phyloP scores from a whole-genome alignment of 2,888 invertebrate species.

The Griposia aprilina region DNA sequence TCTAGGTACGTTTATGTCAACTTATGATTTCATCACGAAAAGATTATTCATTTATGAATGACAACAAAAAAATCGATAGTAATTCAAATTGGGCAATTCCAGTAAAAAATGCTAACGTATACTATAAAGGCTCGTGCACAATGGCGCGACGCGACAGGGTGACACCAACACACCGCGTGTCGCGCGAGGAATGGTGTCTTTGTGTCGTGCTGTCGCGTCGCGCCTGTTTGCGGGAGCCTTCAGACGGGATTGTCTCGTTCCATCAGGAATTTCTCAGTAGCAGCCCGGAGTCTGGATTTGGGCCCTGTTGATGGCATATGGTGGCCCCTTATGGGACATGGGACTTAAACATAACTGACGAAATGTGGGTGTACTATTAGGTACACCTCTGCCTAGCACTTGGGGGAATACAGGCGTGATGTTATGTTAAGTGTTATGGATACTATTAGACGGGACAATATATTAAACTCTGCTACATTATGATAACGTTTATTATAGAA shows the following conservation, averaged over 20 bases:
- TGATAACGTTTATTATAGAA: background rate
- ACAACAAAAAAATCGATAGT: background rate
- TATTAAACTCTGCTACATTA: background rate
- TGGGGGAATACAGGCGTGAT: too few species aligned
- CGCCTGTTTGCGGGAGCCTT: too few species aligned
- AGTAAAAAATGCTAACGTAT: background rate
- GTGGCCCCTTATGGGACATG: background rate
- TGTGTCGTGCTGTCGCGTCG: too few species aligned
- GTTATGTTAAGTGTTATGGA: too few species aligned
- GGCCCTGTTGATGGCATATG: background rate
- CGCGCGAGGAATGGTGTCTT: too few species aligned
- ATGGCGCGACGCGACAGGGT: too few species aligned
- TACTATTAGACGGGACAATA: background rate
- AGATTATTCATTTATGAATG: background rate
- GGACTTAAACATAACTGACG: too few species aligned
- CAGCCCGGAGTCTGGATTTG: too few species aligned
- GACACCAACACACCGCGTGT: too few species aligned
- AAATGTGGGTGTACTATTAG: too few species aligned
- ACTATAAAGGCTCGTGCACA: background rate
- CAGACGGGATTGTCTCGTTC: background rate
- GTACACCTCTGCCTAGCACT: too few species aligned
- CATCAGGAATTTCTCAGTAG: too few species aligned
- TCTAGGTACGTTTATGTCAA: slow-evolving; percentile 25
- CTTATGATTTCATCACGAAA: slow-evolving; percentile 7
- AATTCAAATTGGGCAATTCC: background rate